Evolutionary conservation across 1,140 invertebrate genomes (phyloP), one percentile per base, ranked within the genome.

Genomic region (Apis dorsata): DNA sequence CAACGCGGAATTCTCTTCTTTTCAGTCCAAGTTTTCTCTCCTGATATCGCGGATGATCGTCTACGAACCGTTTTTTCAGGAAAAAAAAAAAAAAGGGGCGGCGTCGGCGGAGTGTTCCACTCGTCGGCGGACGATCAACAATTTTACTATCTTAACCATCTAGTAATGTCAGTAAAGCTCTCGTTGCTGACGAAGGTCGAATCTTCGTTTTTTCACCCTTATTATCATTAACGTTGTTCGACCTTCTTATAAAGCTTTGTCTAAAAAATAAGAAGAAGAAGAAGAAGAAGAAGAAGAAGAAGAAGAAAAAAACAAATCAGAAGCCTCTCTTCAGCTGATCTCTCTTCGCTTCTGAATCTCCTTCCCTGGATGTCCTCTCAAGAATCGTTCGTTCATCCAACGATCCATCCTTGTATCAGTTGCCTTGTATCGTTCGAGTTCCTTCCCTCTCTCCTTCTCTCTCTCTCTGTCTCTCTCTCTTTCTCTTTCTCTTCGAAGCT

Each of bases 91-190:
- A 34, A 34, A 13, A 11, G 53, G 28, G 4, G 12, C 0, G 12
- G 10, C 13, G 28, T 7, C 21, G 24, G 53, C 5, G 34, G 34
- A 34, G 44, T 70, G 49, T 63, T 76, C 57, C 70, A 65, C 34
- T 34, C 63, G n/a, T 83, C 76, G 71, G 60, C 19, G 74, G 59
- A 89, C 85, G 78, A 84, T 84, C 72, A 79, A 82, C 59, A 89
- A 63, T 86, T 88, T 89, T 81, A n/a, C 84, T 87, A 89, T n/a
- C 88, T 91, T 91, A 91, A 88, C 51, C 81, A 84, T 71, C 90
- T 92, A 92, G 74, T 92, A 92, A 91, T 91, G 87, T 92, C 91
- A 91, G 84, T 92, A 81, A 90, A 91, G 86, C 89, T 88, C 73
- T 88, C 65, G 21, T 82, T 68, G 34, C 69, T 74, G 57, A 57